These are phyloP conservation scores for Meliscaeva auricollis DNA, from an alignment of 2,888 invertebrate species.

Conservation along the genomic window DNA sequence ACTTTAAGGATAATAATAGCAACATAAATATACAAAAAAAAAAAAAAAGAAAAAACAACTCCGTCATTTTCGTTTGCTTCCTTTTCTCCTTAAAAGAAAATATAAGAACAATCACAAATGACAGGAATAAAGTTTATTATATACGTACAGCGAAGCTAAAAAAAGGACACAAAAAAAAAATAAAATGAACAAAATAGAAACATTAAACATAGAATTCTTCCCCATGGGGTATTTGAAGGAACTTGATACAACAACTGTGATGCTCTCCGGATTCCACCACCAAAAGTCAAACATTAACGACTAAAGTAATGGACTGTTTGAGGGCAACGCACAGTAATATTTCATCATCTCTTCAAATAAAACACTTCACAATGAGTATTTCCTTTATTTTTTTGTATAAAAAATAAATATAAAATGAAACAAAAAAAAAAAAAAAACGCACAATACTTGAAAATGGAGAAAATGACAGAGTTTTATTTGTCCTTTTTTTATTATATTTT, in stretches of 20 bases:
- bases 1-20: no score
- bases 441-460: not conserved
- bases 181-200: conserved; percentile 18
- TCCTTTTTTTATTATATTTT: no score
- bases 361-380: conserved; percentile 11
- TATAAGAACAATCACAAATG: conserved; percentile 72
- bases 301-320: conserved; percentile 66
- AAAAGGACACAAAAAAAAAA: conserved; percentile 50
- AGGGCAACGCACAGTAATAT: conserved; percentile 68
- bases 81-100: conserved; percentile 25
- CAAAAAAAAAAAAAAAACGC: not conserved
- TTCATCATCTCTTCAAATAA: conserved; percentile 69
- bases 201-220: not conserved
- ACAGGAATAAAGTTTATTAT: conserved; percentile 70
- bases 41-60: conserved; percentile 3
- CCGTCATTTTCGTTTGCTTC: conserved; percentile 47
- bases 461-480: no score
- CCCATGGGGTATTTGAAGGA: conserved; percentile 5
- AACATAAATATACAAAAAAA: not conserved
- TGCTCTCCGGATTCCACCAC: conserved; percentile 11
- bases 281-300: conserved; percentile 63
- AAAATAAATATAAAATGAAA: not conserved
- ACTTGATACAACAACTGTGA: no score
- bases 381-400: no score
- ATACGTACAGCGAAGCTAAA: conserved; percentile 29